Evolutionary conservation across 2,113 vertebrate species (phyloP), one percentile per base, ranked within the genome.

Genomic region (Malurus melanocephalus): DNA sequence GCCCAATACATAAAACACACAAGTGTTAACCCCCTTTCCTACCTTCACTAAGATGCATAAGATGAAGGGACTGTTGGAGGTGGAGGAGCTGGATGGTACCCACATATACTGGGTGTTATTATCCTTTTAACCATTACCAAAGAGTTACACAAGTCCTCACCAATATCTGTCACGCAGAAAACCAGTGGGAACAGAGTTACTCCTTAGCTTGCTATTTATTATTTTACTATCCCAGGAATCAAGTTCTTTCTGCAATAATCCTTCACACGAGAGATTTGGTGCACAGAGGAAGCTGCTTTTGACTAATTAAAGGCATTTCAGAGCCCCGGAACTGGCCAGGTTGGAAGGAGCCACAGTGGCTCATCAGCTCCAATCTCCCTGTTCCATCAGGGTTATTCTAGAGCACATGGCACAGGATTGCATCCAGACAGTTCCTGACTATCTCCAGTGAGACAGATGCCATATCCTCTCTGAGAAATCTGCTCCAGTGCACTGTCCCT

Each of bases 91-190:
- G 35, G 53, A 73, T 5, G 10, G 10, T 16, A 56, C 11, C 10
- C 5, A 15, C 7, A 28, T 2, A 38, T 9, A 42, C 7, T 19
- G 0, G 0, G 9, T 20, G 7, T 23, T 55, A 43, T 10, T 23
- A 18, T 16, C 14, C 40, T 71, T 80, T 69, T 23, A 77, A 56
- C 19, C 19, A 16, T 38, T 61, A 49, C 5, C 11, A 16, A 57
- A 62, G 16, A 26, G 14, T 53, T 56, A 35, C 24, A 7, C 3
- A n/a, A 13, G 13, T 32, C 21, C 11, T 60, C 35, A 26, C 32
- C 59, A 40, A 0, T 18, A 35, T 18, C n/a, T 72, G 6, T 8
- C 27, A 22, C 52, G 42, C n/a, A 80, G 26, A 76, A 53, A 91
- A 76, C 4, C 45, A 83, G 16, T 19, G 45, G 40, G 32, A 89